These are phyloP conservation scores for Marasmarcha lunaedactyla DNA, from an alignment of 2,888 invertebrate species.

Conservation along the genomic window DNA sequence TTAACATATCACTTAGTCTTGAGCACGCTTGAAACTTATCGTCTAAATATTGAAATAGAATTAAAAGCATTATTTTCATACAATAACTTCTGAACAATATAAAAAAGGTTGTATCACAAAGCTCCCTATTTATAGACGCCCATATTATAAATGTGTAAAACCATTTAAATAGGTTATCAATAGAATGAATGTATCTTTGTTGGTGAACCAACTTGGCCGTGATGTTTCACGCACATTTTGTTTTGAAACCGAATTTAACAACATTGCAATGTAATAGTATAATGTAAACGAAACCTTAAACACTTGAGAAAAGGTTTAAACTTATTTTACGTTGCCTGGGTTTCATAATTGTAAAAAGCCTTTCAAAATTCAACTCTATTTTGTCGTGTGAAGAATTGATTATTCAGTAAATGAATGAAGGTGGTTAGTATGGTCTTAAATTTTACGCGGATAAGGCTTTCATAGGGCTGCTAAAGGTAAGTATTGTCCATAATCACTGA, in stretches of 20 bases:
- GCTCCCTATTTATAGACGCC: slow-evolving; percentile 60
- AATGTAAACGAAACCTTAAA: slow-evolving; percentile 19
- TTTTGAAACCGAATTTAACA: slow-evolving; percentile 35
- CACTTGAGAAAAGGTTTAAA: neutral
- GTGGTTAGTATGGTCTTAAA: neutral
- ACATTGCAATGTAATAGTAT: slow-evolving; percentile 11
- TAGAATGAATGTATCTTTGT: slow-evolving; percentile 62
- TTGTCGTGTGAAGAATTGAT: neutral
- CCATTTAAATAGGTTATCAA: slow-evolving; percentile 67
- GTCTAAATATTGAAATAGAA: slow-evolving; percentile 58
- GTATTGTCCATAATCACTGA: slow-evolving; percentile 69
- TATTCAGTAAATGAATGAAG: neutral
- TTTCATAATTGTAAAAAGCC: slow-evolving; percentile 14
- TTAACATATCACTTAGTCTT: no score
- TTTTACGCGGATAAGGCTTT: slow-evolving; percentile 36
- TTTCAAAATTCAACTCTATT: neutral
- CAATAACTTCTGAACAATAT: slow-evolving; percentile 56
- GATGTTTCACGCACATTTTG: slow-evolving; percentile 65
- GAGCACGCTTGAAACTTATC: slow-evolving; percentile 35
- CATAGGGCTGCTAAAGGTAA: slow-evolving; percentile 64
- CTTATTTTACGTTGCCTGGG: slow-evolving; percentile 18
- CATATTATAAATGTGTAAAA: slow-evolving; percentile 69
- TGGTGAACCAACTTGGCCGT: slow-evolving; percentile 68
- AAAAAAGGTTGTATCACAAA: slow-evolving; percentile 42
- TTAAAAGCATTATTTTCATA: slow-evolving; percentile 64